These are phyloP conservation scores for Poecilia latipinna DNA, from an alignment of 2,113 vertebrate species.

Conservation along the genomic window DNA sequence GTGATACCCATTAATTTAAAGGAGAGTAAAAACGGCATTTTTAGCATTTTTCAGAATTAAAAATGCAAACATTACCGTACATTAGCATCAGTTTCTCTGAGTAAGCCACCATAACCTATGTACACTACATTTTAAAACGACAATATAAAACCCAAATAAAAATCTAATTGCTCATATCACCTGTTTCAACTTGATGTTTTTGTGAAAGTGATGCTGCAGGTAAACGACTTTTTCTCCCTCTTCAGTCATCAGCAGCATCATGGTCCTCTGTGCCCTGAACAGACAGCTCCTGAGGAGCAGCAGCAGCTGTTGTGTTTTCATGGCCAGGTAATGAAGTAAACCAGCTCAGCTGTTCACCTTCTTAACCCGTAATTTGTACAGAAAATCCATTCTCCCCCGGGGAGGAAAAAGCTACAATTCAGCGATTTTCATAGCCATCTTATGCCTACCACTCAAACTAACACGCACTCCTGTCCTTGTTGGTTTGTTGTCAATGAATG, in stretches of 20 bases:
- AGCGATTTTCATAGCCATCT: neutral
- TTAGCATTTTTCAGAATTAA: neutral
- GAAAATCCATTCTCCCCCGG: neutral
- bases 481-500: too few relatives aligned
- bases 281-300: constrained; percentile 62
- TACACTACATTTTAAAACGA: neutral
- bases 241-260: constrained; percentile 69
- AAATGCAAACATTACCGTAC: too few relatives aligned
- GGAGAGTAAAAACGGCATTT: neutral
- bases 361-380: neutral
- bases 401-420: neutral
- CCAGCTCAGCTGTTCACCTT: neutral
- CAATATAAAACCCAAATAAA: too few relatives aligned
- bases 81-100: too few relatives aligned
- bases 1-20: too few relatives aligned
- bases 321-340: constrained; percentile 61
- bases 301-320: constrained; percentile 36
- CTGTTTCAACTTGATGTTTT: neutral
- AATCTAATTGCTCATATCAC: neutral
- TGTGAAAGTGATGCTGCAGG: neutral
- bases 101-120: neutral
- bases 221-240: too few relatives aligned
- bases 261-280: constrained; percentile 77
- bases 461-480: too few relatives aligned
- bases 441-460: too few relatives aligned